phyloP scores from a whole-genome alignment of 2,797 vertebrate genomes.

The Denticeps clupeoides region DNA sequence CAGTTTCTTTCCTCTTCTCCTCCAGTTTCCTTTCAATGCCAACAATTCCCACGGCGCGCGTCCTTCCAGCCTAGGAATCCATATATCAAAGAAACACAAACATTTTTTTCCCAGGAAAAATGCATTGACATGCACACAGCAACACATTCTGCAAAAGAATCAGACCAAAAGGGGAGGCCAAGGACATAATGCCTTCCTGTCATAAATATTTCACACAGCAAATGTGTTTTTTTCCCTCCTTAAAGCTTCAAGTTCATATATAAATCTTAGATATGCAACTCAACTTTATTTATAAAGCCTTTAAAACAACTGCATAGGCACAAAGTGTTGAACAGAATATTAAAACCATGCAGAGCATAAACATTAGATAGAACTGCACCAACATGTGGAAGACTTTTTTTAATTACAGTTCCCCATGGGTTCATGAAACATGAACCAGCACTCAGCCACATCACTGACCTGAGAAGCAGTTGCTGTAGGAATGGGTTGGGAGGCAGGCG shows the following conservation, averaged over 20 bases:
- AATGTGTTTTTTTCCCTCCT: no score
- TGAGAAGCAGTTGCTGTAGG: conserved; percentile 57
- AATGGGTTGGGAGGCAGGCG: conserved; percentile 69
- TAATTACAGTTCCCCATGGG: no score
- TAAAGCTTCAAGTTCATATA: no score
- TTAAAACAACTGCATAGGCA: no score
- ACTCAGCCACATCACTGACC: conserved; percentile 46
- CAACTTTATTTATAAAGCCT: no score
- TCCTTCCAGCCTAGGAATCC: conserved; percentile 73
- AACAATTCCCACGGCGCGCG: conserved; percentile 92
- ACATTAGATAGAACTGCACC: conserved; percentile 34
- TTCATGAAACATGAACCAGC: no score
- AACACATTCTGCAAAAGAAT: conserved; percentile 1
- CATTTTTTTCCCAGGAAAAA: conserved; percentile 18
- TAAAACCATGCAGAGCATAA: no score
- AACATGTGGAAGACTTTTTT: conserved; percentile 41
- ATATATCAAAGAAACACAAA: conserved; percentile 29
- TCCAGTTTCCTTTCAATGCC: conserved; percentile 96
- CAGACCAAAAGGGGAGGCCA: conserved; percentile 16
- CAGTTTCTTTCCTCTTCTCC: conserved; percentile 95
- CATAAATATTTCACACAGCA: no score
- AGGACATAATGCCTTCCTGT: no score
- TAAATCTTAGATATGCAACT: no score
- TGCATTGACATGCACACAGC: neutral
- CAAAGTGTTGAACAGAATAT: no score